Conservation (phyloP, 1,140 invertebrate genomes). For the Brachionus calyciflorus region DNA sequence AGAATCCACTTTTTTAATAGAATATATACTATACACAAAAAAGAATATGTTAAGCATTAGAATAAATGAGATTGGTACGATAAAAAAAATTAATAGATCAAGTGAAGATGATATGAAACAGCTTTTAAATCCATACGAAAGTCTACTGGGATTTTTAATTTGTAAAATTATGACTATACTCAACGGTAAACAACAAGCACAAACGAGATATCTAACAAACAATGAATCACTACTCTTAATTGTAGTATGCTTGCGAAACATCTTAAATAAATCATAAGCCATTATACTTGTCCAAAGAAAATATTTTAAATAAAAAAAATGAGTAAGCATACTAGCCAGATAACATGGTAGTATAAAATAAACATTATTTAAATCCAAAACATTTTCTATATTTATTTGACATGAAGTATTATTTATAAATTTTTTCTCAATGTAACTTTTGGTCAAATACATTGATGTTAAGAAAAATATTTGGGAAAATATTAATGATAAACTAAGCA, state of each 20-base stretch:
- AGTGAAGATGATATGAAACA: not conserved
- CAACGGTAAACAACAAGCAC: not conserved
- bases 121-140: not conserved
- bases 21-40: not conserved
- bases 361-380: no score
- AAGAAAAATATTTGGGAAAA: not conserved
- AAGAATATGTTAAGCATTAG: not conserved
- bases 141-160: not conserved
- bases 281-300: not conserved
- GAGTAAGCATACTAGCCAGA: not conserved
- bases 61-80: not conserved
- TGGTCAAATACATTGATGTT: not conserved
- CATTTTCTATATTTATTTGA: no score
- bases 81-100: slow-evolving; percentile 7
- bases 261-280: not conserved
- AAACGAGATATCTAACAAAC: not conserved
- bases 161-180: not conserved
- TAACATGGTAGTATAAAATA: not conserved
- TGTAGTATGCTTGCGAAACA: not conserved
- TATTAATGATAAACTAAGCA: not conserved
- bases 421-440: not conserved
- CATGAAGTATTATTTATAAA: no score
- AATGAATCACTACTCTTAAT: not conserved
- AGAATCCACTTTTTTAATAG: not conserved
- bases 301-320: slow-evolving; percentile 24